phyloP scores from a whole-genome alignment of 2,888 invertebrate genomes.

The Pyrgus malvae region DNA sequence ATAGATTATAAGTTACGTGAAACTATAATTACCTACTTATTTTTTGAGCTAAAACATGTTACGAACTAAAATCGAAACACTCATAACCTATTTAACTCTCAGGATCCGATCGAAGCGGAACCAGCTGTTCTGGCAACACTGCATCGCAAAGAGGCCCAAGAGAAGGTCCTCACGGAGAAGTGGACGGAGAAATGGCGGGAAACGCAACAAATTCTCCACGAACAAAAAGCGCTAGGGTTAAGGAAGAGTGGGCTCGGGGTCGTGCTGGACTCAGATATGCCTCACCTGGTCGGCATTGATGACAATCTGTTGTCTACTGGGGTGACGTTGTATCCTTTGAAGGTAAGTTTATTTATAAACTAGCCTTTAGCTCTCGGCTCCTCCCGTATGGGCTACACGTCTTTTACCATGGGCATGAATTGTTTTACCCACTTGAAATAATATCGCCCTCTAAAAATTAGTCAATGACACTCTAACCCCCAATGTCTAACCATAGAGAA shows the following conservation, averaged over 20 bases:
- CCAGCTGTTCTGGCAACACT: conserved; percentile 89
- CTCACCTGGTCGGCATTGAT: conserved; percentile 95
- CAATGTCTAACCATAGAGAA: no score
- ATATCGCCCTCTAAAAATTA: no score
- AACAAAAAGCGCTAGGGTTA: conserved; percentile 92
- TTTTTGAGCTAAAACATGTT: no score
- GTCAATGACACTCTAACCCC: no score
- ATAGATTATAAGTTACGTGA: no score
- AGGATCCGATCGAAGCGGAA: conserved; percentile 80
- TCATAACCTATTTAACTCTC: conserved; percentile 27
- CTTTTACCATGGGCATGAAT: background rate
- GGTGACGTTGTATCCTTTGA: conserved; percentile 94
- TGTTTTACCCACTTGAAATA: no score
- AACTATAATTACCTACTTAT: no score
- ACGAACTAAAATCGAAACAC: no score
- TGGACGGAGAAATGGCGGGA: conserved; percentile 97
- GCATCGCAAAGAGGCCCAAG: conserved; percentile 94
- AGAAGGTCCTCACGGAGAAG: conserved; percentile 93
- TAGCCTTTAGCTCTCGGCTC: no score
- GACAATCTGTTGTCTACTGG: conserved; percentile 95
- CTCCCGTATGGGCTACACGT: no score
- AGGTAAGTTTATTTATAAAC: conserved; percentile 65
- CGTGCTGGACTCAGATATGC: conserved; percentile 94
- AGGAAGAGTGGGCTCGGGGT: conserved; percentile 94
- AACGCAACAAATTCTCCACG: conserved; percentile 93